Percentiles rank a stretch among this genome's conserved stretches.
Conservation (phyloP, 2,113 vertebrate species). For the Dicaeum eximium region DNA sequence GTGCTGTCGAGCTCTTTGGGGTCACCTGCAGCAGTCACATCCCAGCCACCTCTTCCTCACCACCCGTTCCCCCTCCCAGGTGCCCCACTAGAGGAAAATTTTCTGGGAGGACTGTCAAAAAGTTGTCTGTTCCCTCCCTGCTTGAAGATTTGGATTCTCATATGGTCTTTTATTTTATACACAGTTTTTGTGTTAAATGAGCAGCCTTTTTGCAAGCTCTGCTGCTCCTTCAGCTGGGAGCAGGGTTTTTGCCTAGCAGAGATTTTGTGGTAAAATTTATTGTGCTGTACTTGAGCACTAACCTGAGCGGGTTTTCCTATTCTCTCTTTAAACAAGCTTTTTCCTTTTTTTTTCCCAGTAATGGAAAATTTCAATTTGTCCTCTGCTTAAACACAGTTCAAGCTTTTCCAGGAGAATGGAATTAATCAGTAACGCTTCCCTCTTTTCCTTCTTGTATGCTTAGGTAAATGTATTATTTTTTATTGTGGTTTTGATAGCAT, state of each 20-base stretch:
- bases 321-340: not conserved
- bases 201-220: not conserved
- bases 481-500: not conserved
- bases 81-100: not conserved
- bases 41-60: not conserved
- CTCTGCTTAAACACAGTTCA: not conserved
- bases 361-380: conserved; percentile 19
- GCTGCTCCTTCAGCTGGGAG: not conserved
- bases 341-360: not conserved
- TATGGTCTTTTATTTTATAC: not conserved
- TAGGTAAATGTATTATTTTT: not conserved
- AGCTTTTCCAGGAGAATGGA: not conserved
- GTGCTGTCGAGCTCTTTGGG: accelerated
- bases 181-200: not conserved
- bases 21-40: not conserved
- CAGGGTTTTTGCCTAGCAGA: not conserved
- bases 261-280: not conserved
- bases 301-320: not conserved
- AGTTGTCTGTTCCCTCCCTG: not conserved
- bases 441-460: not conserved
- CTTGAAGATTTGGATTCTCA: not conserved
- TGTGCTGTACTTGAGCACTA: not conserved
- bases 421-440: not conserved
- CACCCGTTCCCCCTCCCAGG: accelerated
- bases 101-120: not conserved